Percentiles rank a stretch among this genome's conserved stretches.
These are phyloP conservation scores for Papilio polyxenes DNA, from an alignment of 1,140 invertebrate species.

Conservation along the genomic window DNA sequence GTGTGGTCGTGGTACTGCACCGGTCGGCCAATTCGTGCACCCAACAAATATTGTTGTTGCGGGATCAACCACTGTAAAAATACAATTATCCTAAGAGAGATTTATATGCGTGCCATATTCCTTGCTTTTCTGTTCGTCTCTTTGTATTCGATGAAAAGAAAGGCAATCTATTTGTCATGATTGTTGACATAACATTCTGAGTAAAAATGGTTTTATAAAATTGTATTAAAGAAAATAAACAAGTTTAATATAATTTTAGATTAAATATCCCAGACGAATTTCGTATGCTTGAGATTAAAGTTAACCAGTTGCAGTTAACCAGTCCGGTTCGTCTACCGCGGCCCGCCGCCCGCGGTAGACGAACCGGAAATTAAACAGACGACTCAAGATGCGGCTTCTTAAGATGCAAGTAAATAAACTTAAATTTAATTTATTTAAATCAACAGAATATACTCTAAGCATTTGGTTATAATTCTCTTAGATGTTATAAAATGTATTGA, in stretches of 20 bases:
- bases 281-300: background rate
- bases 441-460: background rate
- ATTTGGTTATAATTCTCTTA: too few relatives aligned
- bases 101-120: too few relatives aligned
- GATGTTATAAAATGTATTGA: too few relatives aligned
- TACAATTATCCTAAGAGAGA: too few relatives aligned
- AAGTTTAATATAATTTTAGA: slow-evolving; percentile 3
- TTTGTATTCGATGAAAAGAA: too few relatives aligned
- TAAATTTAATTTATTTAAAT: slow-evolving; percentile 13
- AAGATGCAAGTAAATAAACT: slow-evolving; percentile 6
- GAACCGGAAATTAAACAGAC: slow-evolving; percentile 19
- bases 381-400: slow-evolving; percentile 13
- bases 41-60: too few relatives aligned
- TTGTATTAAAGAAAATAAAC: background rate
- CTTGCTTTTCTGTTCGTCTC: too few relatives aligned
- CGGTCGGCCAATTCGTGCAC: too few relatives aligned
- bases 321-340: too few relatives aligned
- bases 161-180: background rate
- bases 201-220: background rate
- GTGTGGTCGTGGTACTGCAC: too few relatives aligned
- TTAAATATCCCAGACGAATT: background rate
- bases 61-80: too few relatives aligned
- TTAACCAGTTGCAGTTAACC: background rate
- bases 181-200: background rate
- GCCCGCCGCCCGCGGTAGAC: background rate